Base-by-base conservation (phyloP, 2,888 invertebrate genomes). In the Oscheius sp. region DNA sequence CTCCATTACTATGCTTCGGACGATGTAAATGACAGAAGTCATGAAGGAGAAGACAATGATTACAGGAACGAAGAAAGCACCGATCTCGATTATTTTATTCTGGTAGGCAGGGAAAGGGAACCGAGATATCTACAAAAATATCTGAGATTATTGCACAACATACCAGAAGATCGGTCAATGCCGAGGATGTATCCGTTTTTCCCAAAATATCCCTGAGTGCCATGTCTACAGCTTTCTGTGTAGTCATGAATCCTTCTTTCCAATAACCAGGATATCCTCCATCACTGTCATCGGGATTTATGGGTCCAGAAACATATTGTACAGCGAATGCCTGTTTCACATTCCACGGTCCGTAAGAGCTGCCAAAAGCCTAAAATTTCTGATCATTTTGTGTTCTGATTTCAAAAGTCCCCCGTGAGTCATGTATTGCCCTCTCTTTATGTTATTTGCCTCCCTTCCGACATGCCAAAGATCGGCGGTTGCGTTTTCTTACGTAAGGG, bases 1-100 rank as follows among this genome's bases (percentile, higher is more conserved):
- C 89, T 94, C 94, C 45, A 92, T 90, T 0, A 93, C 92, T 35
- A 94, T 91, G 58, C 92, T 92, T 89, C 93, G 93, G 0, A 93
- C 92, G 45, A 93, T 93, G 85, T 93, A 93, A 18, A 94, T 92
- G 69, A 93, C 93, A 0, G 93, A 92, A 88, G 94, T 94, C 69
- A 93, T 92, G 86, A 93, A 95, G 87, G 93, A 93, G 18, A 95
- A 90, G 89, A 94, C 91, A 27, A 95, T 90, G 61, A 95, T 92
- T 78, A 93, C 90, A 0, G 94, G 93, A 73, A 95, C 73, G 71
- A 84, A 85, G 56, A 76, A 81, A 3, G 76, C 84, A 21, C 76
- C 78, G 59, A 80, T 71, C 77, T 86, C 86, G 45, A 86, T 85
- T 55, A 86, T 85, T 58, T 83, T 79, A n/a, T 79, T 75, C 1